Conservation (phyloP, 2,113 vertebrate genomes). For the Procavia capensis region DNA sequence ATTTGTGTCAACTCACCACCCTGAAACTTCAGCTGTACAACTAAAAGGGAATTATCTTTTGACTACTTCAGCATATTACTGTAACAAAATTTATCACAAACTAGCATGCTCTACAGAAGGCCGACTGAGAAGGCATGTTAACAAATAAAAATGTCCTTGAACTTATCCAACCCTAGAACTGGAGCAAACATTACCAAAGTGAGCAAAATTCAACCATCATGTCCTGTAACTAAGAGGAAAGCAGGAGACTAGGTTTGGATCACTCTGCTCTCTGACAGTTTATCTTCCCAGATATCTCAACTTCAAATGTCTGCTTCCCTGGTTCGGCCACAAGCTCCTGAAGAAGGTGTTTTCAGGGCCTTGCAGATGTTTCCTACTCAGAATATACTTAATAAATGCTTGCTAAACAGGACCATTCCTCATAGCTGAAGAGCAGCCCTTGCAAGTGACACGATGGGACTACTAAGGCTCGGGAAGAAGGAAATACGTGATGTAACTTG, state of each 20-base stretch:
- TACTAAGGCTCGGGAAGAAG: not conserved
- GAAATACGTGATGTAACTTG: not conserved
- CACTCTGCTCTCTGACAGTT: not conserved
- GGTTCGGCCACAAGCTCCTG: not conserved
- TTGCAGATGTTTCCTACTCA: not conserved
- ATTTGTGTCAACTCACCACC: slow-evolving; percentile 40
- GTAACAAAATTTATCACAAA: slow-evolving; percentile 35
- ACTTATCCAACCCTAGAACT: slow-evolving; percentile 30
- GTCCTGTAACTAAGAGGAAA: not conserved
- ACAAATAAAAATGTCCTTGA: not conserved
- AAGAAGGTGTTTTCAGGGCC: not conserved
- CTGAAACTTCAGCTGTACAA: slow-evolving; percentile 27
- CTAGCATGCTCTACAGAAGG: not conserved
- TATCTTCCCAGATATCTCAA: not conserved
- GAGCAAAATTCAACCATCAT: not conserved
- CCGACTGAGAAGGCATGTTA: not conserved
- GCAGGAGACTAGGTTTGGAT: not conserved
- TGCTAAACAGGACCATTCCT: not conserved
- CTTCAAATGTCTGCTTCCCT: not conserved
- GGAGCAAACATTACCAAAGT: slow-evolving; percentile 24
- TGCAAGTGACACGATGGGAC: not conserved
- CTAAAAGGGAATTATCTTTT: slow-evolving; percentile 5
- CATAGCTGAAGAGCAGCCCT: not conserved
- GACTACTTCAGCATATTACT: slow-evolving; percentile 36
- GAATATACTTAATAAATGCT: not conserved